These are phyloP conservation scores for Ladona fulva DNA, from an alignment of 1,140 invertebrate species.

Conservation along the genomic window DNA sequence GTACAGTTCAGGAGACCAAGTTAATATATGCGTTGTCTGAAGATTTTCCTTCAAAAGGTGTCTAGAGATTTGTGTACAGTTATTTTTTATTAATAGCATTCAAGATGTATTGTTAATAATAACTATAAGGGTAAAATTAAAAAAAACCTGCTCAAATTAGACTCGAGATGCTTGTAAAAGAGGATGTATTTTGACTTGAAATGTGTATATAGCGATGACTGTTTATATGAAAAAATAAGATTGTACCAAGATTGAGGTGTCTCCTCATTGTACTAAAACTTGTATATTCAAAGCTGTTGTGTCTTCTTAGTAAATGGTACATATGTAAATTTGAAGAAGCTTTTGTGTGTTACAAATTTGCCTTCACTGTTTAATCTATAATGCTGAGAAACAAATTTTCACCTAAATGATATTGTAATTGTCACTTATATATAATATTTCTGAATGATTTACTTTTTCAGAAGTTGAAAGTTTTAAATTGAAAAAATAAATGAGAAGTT, in stretches of 20 bases:
- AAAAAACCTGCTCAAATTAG: conserved; percentile 10
- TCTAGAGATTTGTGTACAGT: conserved; percentile 9
- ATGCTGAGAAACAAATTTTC: too few species aligned
- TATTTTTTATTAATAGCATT: conserved; percentile 9
- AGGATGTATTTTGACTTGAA: conserved; percentile 10
- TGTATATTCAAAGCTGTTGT: conserved; percentile 1
- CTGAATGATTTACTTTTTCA: too few species aligned
- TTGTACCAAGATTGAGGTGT: not conserved
- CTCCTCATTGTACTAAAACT: conserved; percentile 1
- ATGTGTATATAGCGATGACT: conserved; percentile 1
- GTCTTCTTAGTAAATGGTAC: conserved; percentile 9
- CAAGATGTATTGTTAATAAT: conserved; percentile 9
- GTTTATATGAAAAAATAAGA: conserved; percentile 9
- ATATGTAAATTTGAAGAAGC: not conserved
- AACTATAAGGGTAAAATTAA: conserved; percentile 4
- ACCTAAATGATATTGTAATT: too few species aligned
- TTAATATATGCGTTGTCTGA: conserved; percentile 1
- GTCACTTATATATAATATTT: too few species aligned
- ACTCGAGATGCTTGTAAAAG: not conserved
- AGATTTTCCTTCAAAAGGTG: not conserved
- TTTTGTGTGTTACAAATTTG: too few species aligned
- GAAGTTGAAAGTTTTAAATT: too few species aligned
- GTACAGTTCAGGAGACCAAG: not conserved
- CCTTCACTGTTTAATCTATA: too few species aligned
- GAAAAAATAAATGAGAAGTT: too few species aligned